phyloP scores from a whole-genome alignment of 2,113 vertebrate genomes.

The Rhynchopsitta pachyrhyncha region DNA sequence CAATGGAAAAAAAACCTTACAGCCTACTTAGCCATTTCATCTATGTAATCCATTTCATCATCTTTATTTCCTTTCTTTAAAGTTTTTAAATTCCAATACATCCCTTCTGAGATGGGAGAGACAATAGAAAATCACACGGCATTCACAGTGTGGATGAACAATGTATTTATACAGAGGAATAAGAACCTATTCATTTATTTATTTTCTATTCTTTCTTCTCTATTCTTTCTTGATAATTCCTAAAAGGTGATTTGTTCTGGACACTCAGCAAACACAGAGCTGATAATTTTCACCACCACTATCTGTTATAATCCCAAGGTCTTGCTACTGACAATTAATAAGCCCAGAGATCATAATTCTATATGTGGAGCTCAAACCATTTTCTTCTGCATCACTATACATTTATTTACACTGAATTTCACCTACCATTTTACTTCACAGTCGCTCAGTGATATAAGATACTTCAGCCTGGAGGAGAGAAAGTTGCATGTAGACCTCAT shows the following conservation, averaged over 20 bases:
- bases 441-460: not conserved
- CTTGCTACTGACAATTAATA: not conserved
- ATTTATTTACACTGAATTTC: not conserved
- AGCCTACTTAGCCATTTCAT: not conserved
- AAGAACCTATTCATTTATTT: not conserved
- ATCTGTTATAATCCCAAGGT: not conserved
- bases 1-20: not conserved
- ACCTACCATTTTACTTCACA: not conserved
- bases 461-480: not conserved
- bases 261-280: not conserved
- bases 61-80: not conserved
- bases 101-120: not conserved
- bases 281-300: not conserved
- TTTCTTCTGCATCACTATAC: not conserved
- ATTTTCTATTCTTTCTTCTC: not conserved
- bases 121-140: not conserved
- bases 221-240: not conserved
- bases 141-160: not conserved
- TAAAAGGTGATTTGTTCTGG: not conserved
- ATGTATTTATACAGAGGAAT: not conserved
- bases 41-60: not conserved
- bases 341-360: not conserved
- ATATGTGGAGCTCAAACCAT: not conserved
- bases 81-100: not conserved
- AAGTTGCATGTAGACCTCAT: not conserved